Conservation (phyloP, 2,888 invertebrate species). For the Eilema griseolum region DNA sequence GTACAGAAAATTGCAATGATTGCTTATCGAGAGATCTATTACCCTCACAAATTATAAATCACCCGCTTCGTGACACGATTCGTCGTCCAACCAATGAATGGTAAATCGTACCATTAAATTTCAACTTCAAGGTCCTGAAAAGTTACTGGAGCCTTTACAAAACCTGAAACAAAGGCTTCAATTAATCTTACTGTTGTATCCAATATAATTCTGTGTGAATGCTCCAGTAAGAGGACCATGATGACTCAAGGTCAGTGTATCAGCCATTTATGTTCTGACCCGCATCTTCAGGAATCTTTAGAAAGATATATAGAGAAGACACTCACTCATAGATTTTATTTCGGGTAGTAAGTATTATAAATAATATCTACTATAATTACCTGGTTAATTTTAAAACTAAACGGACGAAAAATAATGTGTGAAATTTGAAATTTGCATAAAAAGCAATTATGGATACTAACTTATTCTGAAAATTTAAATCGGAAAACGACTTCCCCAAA, state of each 20-base stretch:
- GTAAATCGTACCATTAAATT: background rate
- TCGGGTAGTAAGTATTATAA: background rate
- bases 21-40: background rate
- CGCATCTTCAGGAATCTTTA: background rate
- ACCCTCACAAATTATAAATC: background rate
- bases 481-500: no score
- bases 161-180: background rate
- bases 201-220: background rate
- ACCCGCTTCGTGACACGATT: background rate
- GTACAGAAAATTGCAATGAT: background rate
- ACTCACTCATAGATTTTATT: background rate
- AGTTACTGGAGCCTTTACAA: background rate
- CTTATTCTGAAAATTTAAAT: no score
- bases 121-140: background rate
- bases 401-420: background rate
- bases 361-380: no score
- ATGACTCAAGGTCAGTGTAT: background rate
- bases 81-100: background rate
- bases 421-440: no score
- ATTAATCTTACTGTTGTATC: background rate
- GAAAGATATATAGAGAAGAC: background rate
- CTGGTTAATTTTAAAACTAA: background rate
- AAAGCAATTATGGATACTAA: no score
- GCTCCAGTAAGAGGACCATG: background rate
- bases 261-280: background rate